Evolutionary conservation across 2,797 vertebrate species (phyloP).

Genomic region (Mormyrus hasselquistii): DNA sequence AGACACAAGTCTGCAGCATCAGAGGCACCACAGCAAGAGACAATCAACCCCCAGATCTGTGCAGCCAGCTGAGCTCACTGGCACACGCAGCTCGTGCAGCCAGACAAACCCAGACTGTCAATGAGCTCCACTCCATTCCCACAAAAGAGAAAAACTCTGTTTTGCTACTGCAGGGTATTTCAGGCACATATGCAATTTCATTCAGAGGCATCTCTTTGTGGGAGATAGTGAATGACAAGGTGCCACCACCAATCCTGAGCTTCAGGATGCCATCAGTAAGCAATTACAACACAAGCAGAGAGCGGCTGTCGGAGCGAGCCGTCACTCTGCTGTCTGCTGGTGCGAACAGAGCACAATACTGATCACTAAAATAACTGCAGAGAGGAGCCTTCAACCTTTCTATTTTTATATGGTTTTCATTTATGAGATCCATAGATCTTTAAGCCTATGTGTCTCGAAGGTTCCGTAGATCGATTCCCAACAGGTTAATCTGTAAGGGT

Average conservation of each 20-base stretch:
- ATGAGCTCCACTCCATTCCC: neutral
- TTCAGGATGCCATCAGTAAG: neutral
- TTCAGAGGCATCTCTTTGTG: neutral
- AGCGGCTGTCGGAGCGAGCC: neutral
- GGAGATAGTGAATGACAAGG: constrained; percentile 3
- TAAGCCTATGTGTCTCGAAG: neutral
- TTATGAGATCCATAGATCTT: neutral
- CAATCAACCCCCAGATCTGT: neutral
- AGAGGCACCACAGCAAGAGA: neutral
- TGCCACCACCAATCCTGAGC: neutral
- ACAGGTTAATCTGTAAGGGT: constrained; percentile 1
- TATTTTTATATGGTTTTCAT: neutral
- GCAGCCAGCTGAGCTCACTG: neutral
- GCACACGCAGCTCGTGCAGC: neutral
- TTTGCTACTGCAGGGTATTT: neutral
- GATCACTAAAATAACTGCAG: constrained; percentile 3
- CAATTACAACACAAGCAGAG: neutral
- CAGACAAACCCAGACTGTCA: neutral
- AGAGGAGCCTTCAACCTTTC: neutral
- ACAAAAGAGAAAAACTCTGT: neutral
- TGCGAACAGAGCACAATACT: constrained; percentile 2
- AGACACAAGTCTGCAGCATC: neutral
- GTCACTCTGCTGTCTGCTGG: neutral
- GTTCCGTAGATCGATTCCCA: neutral
- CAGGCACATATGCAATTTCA: neutral